Conservation (phyloP, 2,113 vertebrate genomes). For the Poeciliopsis occidentalis region DNA sequence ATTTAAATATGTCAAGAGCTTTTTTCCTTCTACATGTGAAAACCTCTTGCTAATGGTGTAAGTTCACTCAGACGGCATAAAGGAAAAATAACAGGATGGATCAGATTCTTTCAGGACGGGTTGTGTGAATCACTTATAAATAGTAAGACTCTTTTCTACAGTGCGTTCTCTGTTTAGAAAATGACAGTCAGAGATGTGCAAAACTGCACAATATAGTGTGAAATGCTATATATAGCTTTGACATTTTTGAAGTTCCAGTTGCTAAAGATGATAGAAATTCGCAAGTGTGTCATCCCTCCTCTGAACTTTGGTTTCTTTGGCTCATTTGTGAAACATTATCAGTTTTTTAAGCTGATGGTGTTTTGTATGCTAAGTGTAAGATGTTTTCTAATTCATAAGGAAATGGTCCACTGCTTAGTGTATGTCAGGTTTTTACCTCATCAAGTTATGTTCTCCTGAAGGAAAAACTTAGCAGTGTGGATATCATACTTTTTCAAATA, state of each 20-base stretch:
- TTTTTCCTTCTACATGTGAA: background rate
- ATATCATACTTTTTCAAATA: too few species aligned
- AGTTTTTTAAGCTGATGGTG: too few species aligned
- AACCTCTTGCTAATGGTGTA: background rate
- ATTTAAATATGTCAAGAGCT: background rate
- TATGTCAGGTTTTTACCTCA: background rate
- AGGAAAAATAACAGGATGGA: background rate
- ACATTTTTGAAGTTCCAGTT: slow-evolving; percentile 3
- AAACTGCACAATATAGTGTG: slow-evolving; percentile 6
- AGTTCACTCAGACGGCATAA: background rate
- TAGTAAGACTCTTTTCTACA: background rate
- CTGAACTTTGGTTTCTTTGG: background rate
- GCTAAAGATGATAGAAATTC: slow-evolving; percentile 9
- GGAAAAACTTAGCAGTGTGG: too few species aligned
- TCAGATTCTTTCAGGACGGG: background rate
- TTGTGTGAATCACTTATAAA: slow-evolving; percentile 1
- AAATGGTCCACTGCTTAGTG: background rate
- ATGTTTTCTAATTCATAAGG: background rate
- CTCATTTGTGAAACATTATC: background rate
- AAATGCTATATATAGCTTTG: slow-evolving; percentile 5
- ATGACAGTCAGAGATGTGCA: background rate
- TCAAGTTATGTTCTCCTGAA: too few species aligned
- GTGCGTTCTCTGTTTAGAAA: background rate
- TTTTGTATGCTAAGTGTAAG: too few species aligned
- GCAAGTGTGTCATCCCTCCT: background rate